phyloP scores from a whole-genome alignment of 2,888 invertebrate genomes.

The Pristionchus fissidentatus region DNA sequence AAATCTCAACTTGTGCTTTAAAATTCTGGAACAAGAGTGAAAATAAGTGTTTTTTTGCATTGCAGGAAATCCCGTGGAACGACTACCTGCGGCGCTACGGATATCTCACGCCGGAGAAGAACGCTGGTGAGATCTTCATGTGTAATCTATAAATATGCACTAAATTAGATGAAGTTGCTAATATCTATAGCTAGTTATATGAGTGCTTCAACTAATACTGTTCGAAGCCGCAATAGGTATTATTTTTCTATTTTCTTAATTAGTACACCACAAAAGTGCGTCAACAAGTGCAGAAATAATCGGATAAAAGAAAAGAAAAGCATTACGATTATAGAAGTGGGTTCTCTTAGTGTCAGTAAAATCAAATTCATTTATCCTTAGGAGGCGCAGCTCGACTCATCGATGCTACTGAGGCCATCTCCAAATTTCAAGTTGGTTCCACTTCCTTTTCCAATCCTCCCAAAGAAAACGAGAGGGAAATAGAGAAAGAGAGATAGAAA shows the following conservation, averaged over 20 bases:
- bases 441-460: neutral
- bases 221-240: no score
- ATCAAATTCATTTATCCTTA: neutral
- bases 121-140: neutral
- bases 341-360: no score
- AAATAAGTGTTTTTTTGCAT: neutral
- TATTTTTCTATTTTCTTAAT: no score
- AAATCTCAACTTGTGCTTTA: neutral
- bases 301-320: no score
- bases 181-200: no score
- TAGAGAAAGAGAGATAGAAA: neutral
- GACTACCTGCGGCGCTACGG: conserved; percentile 36
- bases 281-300: no score
- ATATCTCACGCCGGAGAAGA: neutral
- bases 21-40: neutral
- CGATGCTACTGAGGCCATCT: conserved; percentile 11
- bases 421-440: conserved; percentile 10
- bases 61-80: conserved; percentile 34
- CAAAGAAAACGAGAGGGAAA: neutral
- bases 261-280: no score
- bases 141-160: no score
- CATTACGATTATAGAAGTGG: no score
- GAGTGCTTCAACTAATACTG: no score
- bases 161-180: no score
- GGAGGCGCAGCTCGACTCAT: conserved; percentile 22